These are phyloP conservation scores for Rhingia rostrata DNA, from an alignment of 2,888 invertebrate genomes.

Conservation along the genomic window DNA sequence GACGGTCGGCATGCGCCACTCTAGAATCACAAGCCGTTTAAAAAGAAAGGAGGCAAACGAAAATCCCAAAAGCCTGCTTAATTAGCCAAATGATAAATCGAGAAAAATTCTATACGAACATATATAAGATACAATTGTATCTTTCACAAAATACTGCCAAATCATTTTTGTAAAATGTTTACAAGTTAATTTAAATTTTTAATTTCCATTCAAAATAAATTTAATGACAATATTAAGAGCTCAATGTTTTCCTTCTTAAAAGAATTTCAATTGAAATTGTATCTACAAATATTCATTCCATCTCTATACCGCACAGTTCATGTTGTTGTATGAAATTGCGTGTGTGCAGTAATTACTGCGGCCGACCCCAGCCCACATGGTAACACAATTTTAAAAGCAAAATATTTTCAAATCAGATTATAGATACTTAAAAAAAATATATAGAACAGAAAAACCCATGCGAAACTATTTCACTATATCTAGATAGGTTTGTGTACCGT, in stretches of 20 bases:
- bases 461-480: constrained; percentile 52
- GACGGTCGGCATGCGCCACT: not conserved
- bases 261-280: no score
- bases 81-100: constrained; percentile 15
- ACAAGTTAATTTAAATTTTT: no score
- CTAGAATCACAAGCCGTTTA: not conserved
- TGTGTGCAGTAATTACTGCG: constrained; percentile 57
- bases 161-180: no score
- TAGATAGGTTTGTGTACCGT: constrained; percentile 1
- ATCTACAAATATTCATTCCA: no score
- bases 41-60: not conserved
- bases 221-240: no score
- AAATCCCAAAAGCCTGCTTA: not conserved
- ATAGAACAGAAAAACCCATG: not conserved
- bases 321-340: constrained; percentile 30
- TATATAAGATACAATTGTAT: no score
- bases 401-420: constrained; percentile 56
- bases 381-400: constrained; percentile 52
- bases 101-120: not conserved
- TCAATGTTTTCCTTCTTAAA: no score
- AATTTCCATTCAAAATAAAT: no score
- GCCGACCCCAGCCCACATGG: constrained; percentile 39
- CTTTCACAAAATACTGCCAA: no score
- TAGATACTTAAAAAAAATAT: constrained; percentile 4
- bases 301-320: constrained; percentile 16